A percentile compares a stretch with the other conserved stretches of the same genome.
Evolutionary conservation across 1,140 invertebrate species (phyloP).

Genomic region (Wiebesia pumilae): DNA sequence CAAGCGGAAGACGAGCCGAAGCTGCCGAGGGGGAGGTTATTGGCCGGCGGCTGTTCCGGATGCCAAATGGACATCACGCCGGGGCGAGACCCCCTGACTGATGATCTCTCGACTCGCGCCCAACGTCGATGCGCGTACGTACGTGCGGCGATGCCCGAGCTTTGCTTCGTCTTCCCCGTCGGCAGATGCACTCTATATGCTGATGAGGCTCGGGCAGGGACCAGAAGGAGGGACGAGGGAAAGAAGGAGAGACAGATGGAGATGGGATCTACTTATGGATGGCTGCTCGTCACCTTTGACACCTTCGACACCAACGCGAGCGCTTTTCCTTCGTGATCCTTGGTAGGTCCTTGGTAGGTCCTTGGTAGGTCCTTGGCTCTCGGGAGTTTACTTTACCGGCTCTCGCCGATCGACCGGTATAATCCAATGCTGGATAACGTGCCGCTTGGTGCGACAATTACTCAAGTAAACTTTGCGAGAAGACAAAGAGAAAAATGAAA

Average conservation of each 20-base stretch:
- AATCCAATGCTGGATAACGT: too few relatives aligned
- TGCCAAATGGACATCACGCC: conserved; percentile 73
- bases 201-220: conserved; percentile 61
- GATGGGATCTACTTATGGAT: conserved; percentile 54
- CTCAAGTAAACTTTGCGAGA: too few relatives aligned
- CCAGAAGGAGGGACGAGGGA: neutral
- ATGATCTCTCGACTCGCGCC: conserved; percentile 63
- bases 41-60: conserved; percentile 67
- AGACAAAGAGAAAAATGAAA: too few relatives aligned
- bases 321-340: too few relatives aligned
- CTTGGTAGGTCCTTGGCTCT: too few relatives aligned
- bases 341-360: too few relatives aligned
- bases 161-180: neutral
- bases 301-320: conserved; percentile 12
- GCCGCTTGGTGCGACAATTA: too few relatives aligned
- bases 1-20: neutral
- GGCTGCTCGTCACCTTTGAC: conserved; percentile 31
- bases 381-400: too few relatives aligned
- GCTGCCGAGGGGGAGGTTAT: conserved; percentile 62
- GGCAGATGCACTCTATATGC: conserved; percentile 68
- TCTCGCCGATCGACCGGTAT: too few relatives aligned
- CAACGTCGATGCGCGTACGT: conserved; percentile 57
- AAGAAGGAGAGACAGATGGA: neutral
- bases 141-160: conserved; percentile 35
- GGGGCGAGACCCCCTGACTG: conserved; percentile 65